phyloP scores from a whole-genome alignment of 2,113 vertebrate genomes.

The Bos javanicus region DNA sequence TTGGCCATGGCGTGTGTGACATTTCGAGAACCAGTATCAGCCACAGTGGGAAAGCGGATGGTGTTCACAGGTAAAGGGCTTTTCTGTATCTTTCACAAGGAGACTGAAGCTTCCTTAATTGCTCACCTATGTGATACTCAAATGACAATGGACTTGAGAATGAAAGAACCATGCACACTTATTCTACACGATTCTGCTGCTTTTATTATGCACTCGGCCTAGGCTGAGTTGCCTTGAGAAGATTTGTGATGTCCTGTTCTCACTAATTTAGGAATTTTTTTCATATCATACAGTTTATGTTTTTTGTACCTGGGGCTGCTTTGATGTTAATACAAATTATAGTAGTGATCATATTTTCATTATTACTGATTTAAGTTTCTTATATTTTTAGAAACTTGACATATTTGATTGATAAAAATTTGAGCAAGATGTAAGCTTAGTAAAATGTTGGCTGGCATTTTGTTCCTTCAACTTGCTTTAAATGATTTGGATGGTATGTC shows the following conservation, averaged over 20 bases:
- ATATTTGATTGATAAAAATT: neutral
- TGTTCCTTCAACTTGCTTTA: neutral
- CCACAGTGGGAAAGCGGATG: constrained; percentile 2
- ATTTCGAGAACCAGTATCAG: neutral
- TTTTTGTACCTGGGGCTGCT: neutral
- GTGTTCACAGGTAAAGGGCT: constrained; percentile 24
- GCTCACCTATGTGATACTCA: neutral
- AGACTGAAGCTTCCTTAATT: neutral
- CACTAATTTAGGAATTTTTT: neutral
- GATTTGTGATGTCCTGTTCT: neutral
- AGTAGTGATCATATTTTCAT: neutral
- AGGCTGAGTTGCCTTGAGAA: neutral
- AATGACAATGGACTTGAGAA: neutral
- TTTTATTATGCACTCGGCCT: neutral
- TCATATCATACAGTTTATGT: neutral
- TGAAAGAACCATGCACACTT: neutral
- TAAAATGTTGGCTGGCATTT: neutral
- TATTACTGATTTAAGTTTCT: neutral
- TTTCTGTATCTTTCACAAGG: neutral
- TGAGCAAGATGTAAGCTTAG: neutral
- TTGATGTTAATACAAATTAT: neutral
- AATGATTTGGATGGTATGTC: neutral
- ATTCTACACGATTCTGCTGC: neutral
- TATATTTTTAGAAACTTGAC: neutral
- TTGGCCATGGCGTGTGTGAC: neutral